These are phyloP conservation scores for Polyommatus iphigenia DNA, from an alignment of 2,888 invertebrate genomes.

Conservation along the genomic window DNA sequence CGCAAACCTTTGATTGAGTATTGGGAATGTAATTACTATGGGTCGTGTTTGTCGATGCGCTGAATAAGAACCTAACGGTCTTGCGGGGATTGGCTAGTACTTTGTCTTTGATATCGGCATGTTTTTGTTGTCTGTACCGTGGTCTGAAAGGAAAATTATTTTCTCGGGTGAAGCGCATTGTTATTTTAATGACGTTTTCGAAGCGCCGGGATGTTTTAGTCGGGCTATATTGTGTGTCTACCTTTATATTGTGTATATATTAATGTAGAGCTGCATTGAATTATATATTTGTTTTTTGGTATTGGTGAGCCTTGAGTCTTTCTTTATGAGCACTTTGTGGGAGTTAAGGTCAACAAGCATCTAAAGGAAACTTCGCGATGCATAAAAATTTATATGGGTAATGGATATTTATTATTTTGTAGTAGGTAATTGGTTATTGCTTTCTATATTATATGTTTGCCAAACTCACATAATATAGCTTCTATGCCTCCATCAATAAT, in stretches of 20 bases:
- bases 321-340: too few relatives aligned
- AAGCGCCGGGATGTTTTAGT: not conserved
- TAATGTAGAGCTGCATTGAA: not conserved
- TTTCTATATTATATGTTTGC: too few relatives aligned
- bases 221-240: not conserved
- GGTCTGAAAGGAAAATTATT: conserved; percentile 24
- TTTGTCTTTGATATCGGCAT: conserved; percentile 35
- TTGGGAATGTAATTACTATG: conserved; percentile 50
- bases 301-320: not conserved
- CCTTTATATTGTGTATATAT: not conserved
- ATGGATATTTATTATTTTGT: too few relatives aligned
- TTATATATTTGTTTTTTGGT: not conserved
- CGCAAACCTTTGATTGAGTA: conserved; percentile 52
- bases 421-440: too few relatives aligned
- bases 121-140: conserved; percentile 29
- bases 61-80: conserved; percentile 42
- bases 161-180: conserved; percentile 23
- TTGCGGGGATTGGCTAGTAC: conserved; percentile 35
- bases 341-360: too few relatives aligned
- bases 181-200: conserved; percentile 27
- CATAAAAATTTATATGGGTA: too few relatives aligned
- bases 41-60: conserved; percentile 39
- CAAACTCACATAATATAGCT: too few relatives aligned
- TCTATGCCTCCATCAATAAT: too few relatives aligned
- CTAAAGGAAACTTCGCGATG: too few relatives aligned